Base-by-base conservation (phyloP, 2,113 vertebrate genomes). In the Myiozetetes cayanensis region DNA sequence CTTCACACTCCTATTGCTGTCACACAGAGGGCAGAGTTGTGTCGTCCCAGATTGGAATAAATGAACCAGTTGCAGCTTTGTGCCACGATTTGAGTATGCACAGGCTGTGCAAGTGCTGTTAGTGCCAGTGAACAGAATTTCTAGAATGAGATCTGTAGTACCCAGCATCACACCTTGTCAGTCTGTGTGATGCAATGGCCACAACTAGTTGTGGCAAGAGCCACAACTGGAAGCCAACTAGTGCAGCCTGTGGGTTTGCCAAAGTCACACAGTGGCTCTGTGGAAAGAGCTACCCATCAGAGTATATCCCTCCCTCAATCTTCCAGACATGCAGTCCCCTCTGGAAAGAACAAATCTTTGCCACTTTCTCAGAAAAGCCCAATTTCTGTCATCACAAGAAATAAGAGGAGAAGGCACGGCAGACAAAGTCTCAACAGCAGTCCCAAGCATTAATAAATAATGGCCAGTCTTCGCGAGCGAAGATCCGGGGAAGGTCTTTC, bases 41-140 rank as follows among this genome's bases (percentile, higher is more conserved):
- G 4, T 17, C 23, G 27, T n/a, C 18, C 25, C 47, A 74, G 55
- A 33, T 62, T 25, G 8, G 39, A 37, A 25, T 23, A 59, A 33
- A n/a, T 55, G 12, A 44, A 70, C 16, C 23, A 37, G 16, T 20
- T 58, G 39, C 21, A 20, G 31, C 10, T 94, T 44, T 66, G 35
- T 37, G 35, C 25, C 35, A 4, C 8, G 3, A 16, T 44, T 25
- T 53, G 52, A 75, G 31, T 39, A 31, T 2, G 0, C 43, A 17
- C 1, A 0, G 8, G 14, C 66, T 37, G 31, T 47, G 25, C 49
- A 30, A 46, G 21, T 15, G 28, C 35, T 62, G 6, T 25, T 23
- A 24, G 15, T 0, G 0, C 27, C 15, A 65, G 44, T 2, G 9
- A 82, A 55, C 9, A 22, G 12, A 15, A 3, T 17, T 30, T 53